A percentile compares a stretch with the other conserved stretches of the same genome.
Evolutionary conservation across 2,888 invertebrate species (phyloP).

Genomic region (Drosophila helvetica): DNA sequence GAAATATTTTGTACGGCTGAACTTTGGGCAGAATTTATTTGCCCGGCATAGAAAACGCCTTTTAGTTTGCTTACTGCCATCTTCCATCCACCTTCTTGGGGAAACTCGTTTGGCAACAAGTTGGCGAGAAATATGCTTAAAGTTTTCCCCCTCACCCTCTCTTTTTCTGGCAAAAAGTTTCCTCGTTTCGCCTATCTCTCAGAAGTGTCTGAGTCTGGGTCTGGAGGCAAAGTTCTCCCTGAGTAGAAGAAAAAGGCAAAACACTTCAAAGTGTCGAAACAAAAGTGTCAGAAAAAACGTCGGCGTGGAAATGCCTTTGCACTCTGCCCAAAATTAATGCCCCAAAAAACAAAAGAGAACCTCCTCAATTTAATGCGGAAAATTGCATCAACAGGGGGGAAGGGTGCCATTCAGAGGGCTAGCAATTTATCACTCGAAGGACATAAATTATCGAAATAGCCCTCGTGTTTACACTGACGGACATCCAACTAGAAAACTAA

Average conservation of each 20-base stretch:
- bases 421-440: slow-evolving; percentile 65
- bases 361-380: slow-evolving; percentile 68
- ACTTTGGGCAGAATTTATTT: slow-evolving; percentile 75
- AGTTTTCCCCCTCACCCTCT: slow-evolving; percentile 54
- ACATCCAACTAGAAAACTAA: slow-evolving; percentile 47
- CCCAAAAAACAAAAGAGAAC: slow-evolving; percentile 30
- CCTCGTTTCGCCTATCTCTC: slow-evolving; percentile 42
- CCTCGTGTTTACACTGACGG: slow-evolving; percentile 44
- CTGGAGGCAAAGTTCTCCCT: background rate
- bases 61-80: slow-evolving; percentile 44
- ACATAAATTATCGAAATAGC: slow-evolving; percentile 65
- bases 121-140: slow-evolving; percentile 61
- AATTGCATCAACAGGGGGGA: slow-evolving; percentile 55
- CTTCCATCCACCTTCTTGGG: slow-evolving; percentile 31
- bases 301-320: slow-evolving; percentile 51
- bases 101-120: slow-evolving; percentile 71
- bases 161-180: slow-evolving; percentile 47
- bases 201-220: slow-evolving; percentile 44
- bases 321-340: slow-evolving; percentile 61
- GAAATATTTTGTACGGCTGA: slow-evolving; percentile 71
- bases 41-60: slow-evolving; percentile 37
- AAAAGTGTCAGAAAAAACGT: slow-evolving; percentile 75
- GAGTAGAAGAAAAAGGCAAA: slow-evolving; percentile 41
- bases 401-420: slow-evolving; percentile 37
- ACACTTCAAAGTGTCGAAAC: slow-evolving; percentile 79